Base-by-base conservation (phyloP, 2,113 vertebrate species). In the Pithys albifrons region DNA sequence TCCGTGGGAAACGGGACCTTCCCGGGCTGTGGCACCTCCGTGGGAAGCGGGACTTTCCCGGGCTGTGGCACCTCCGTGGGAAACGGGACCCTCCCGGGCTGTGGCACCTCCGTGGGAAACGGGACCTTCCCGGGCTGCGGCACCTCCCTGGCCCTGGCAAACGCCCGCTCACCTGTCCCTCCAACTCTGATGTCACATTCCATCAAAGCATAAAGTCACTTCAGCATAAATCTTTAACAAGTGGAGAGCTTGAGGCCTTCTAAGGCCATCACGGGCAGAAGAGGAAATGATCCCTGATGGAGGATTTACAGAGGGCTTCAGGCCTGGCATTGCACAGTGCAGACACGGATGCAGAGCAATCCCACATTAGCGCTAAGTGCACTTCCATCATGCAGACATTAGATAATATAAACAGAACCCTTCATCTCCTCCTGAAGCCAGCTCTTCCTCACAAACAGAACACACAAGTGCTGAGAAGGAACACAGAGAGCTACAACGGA, bases 101-200 rank as follows among this genome's bases (percentile, higher is more conserved):
- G 19, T 19, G 10, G 46, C 46, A 48, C 46, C 46, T 48, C 18
- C 19, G 10, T 20, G 46, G 48, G 48, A 20, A 49, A 9, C 41
- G 41, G 41, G 41, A 41, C 41, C 41, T 41, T 41, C 41, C 41
- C 41, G 41, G 41, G 41, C 41, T 49, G 20, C 48, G 12, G 48
- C 37, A 0, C 2, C 33, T 14, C 2, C 7, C 33, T 14, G 8
- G 4, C 12, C n/a, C 1, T 1, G 20, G 59, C 4, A 41, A 77
- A 17, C 1, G 6, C 4, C 28, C 41, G 14, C n/a, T 9, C 39
- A 1, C 1, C 14, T 7, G 0, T 7, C 22, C 18, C 35, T 24
- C 49, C 2, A 9, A 3, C n/a, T 54, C 67, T 25, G 31, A 13
- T 35, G 67, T 5, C 58, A 10, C 25, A 1, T 35, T 65, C 20